Evolutionary conservation across 2,797 vertebrate genomes (phyloP).

Genomic region (Pangasius mekongensis): DNA sequence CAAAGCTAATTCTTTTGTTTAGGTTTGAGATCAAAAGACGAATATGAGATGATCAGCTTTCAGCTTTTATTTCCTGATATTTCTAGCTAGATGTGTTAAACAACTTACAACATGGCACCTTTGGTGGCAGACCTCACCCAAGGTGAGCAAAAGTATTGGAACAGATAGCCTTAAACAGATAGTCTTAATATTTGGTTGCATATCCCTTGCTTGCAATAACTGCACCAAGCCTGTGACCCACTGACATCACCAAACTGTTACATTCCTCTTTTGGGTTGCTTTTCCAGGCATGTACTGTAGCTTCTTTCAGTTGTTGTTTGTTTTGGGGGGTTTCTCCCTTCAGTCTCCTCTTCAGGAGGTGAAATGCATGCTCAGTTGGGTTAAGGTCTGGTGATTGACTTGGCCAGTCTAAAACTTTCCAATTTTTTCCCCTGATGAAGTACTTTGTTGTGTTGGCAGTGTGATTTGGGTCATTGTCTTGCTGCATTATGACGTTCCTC

Average conservation of each 20-base stretch:
- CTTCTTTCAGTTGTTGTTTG: background rate
- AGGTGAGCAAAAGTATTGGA: background rate
- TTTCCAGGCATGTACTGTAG: background rate
- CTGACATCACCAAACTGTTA: background rate
- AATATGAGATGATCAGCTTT: background rate
- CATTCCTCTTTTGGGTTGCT: background rate
- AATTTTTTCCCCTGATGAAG: background rate
- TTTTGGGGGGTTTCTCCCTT: background rate
- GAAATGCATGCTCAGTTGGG: background rate
- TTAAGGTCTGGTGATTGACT: background rate
- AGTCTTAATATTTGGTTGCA: background rate
- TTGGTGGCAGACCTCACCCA: background rate
- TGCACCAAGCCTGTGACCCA: background rate
- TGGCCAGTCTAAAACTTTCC: background rate
- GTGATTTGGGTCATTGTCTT: background rate
- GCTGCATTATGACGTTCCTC: too few species aligned
- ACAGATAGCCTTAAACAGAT: too few species aligned
- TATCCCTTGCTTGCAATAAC: background rate
- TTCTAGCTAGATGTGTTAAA: background rate
- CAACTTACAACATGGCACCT: background rate
- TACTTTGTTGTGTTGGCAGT: background rate
- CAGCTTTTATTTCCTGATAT: background rate
- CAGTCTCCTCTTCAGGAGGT: background rate
- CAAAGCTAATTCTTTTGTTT: background rate
- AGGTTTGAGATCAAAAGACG: background rate